A percentile compares a stretch with the other conserved stretches of the same genome.
Evolutionary conservation across 2,888 invertebrate species (phyloP).

Genomic region (Sericinus montela): DNA sequence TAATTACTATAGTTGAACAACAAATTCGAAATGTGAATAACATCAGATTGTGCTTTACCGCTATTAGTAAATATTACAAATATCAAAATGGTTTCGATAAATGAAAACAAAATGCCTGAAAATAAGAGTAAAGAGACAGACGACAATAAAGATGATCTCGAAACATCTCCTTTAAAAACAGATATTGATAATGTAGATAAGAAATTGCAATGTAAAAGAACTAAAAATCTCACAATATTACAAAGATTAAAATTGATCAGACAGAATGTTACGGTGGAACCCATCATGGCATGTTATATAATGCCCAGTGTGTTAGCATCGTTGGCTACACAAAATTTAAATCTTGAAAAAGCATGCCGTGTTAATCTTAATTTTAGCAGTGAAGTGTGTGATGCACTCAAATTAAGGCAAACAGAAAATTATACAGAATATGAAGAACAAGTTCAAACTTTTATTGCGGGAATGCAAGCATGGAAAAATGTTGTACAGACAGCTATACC

Average conservation of each 20-base stretch:
- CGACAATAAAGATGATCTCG: slow-evolving; percentile 36
- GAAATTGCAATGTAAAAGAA: slow-evolving; percentile 12
- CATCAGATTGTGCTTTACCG: not conserved
- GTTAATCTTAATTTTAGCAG: slow-evolving; percentile 86
- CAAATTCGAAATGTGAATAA: slow-evolving; percentile 23
- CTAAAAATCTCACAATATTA: slow-evolving; percentile 37
- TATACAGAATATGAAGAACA: slow-evolving; percentile 76
- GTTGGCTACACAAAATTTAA: slow-evolving; percentile 89
- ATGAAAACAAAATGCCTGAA: slow-evolving; percentile 13
- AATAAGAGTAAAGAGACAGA: slow-evolving; percentile 28
- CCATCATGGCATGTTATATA: slow-evolving; percentile 79
- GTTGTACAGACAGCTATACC: slow-evolving; percentile 89
- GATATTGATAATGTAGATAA: slow-evolving; percentile 26
- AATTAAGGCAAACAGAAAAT: slow-evolving; percentile 83
- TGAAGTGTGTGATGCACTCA: slow-evolving; percentile 87
- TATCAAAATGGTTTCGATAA: slow-evolving; percentile 16
- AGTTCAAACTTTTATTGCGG: slow-evolving; percentile 85
- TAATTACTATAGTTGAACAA: slow-evolving; percentile 11
- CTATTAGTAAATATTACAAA: not conserved
- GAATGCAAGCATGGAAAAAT: slow-evolving; percentile 91
- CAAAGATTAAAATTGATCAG: slow-evolving; percentile 58
- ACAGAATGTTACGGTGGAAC: slow-evolving; percentile 84
- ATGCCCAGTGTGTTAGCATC: slow-evolving; percentile 82
- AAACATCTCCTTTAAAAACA: slow-evolving; percentile 46
- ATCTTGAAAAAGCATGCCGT: slow-evolving; percentile 90